Evolutionary conservation across 2,888 invertebrate genomes (phyloP), one percentile per base, ranked within the genome.

Genomic region (Callimorpha dominula): DNA sequence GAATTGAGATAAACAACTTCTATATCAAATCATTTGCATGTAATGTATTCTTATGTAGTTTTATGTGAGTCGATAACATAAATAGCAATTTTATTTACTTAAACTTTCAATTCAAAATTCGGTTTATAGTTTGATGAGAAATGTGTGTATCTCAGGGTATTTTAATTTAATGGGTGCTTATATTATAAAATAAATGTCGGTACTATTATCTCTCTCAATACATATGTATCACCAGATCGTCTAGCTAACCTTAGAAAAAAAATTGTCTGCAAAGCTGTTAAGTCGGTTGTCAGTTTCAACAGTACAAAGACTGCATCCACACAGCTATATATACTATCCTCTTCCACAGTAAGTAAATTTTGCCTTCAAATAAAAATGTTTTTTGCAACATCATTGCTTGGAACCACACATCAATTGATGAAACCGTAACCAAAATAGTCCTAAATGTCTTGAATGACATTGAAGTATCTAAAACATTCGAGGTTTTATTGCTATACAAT

Each of bases 401-500:
- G n/a, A 20, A n/a, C 9, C n/a, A 57, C 20, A 57, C 11, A 57
- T 57, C n/a, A n/a, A 57, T 57, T 57, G 20, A n/a, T 11, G 15
- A 52, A 52, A 52, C 43, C 3, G 52, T 52, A 20, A 20, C 8
- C 20, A 57, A 57, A 31, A 31, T 20, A 57, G 57, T 57, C 12
- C 57, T 57, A 57, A 11, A 57, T 57, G 20, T 31, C 5, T 57
- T 57, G 20, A 57, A 57, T 57, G 20, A 57, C 57, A 57, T 57
- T 12, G 57, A 12, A 57, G 20, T 20, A 31, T 57, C 12, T 20
- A 57, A 20, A 20, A 57, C 2, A 31, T 20, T 50, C 7, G 31
- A 60, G 6, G 31, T 60, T 60, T 60, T 31, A 60, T 60, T n/a
- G 46, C 46, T 65, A 46, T n/a, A 52, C n/a, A n/a, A 63, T 65